These are phyloP conservation scores for Corydoras maculifer DNA, from an alignment of 2,113 vertebrate genomes.

Conservation along the genomic window DNA sequence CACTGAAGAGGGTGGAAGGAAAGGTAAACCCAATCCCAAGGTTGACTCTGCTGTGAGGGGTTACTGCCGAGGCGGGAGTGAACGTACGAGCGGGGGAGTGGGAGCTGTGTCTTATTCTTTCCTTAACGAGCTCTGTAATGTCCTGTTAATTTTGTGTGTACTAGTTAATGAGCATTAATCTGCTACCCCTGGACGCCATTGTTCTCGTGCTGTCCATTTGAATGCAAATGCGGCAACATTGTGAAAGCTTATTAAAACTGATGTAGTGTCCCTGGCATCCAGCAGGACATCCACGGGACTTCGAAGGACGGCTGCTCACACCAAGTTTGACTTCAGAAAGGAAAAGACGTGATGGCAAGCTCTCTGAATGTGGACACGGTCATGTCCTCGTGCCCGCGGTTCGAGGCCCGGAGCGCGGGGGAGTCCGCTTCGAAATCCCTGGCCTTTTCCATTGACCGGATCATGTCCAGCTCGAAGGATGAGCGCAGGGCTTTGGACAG, in stretches of 20 bases:
- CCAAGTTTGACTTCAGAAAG: conserved; percentile 58
- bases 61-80: conserved; percentile 55
- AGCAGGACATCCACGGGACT: conserved; percentile 66
- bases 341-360: conserved; percentile 73
- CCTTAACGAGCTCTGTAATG: conserved; percentile 71
- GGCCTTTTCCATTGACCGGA: conserved; percentile 98
- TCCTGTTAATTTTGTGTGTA: conserved; percentile 75
- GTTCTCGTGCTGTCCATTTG: conserved; percentile 79
- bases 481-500: conserved; percentile 60
- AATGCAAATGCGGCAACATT: conserved; percentile 85
- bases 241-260: conserved; percentile 84
- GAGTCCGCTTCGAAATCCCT: conserved; percentile 82
- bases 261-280: conserved; percentile 79
- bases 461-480: conserved; percentile 95
- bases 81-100: conserved; percentile 30
- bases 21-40: conserved; percentile 60
- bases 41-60: conserved; percentile 35
- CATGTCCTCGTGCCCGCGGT: conserved; percentile 79
- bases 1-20: conserved; percentile 49
- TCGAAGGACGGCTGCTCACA: conserved; percentile 66
- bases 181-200: conserved; percentile 86
- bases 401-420: conserved; percentile 68
- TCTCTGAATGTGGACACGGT: conserved; percentile 84
- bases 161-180: conserved; percentile 88
- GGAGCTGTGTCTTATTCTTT: conserved; percentile 46